phyloP scores from a whole-genome alignment of 2,113 vertebrate genomes.

The Clarias batrachus region DNA sequence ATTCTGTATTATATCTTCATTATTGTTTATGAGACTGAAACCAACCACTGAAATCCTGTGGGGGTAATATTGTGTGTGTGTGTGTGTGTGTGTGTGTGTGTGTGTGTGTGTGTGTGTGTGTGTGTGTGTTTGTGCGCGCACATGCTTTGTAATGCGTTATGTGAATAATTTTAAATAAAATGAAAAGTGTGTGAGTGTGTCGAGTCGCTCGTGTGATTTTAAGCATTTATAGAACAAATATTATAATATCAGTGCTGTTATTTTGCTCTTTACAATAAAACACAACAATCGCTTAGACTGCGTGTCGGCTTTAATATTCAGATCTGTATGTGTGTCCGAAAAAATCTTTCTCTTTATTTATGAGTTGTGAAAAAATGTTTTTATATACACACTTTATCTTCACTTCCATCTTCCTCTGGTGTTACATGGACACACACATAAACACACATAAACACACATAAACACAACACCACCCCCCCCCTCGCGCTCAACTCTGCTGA shows the following conservation, averaged over 20 bases:
- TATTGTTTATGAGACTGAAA: background rate
- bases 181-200: background rate
- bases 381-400: background rate
- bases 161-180: too few relatives aligned
- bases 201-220: background rate
- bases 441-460: background rate
- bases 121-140: background rate
- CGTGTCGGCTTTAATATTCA: background rate
- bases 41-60: background rate
- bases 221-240: background rate
- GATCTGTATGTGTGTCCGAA: background rate
- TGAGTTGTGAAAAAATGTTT: too few relatives aligned
- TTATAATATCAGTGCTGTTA: background rate
- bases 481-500: background rate
- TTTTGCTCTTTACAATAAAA: background rate
- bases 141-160: too few relatives aligned
- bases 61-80: background rate
- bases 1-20: background rate
- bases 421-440: background rate
- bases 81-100: background rate
- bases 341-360: background rate
- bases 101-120: background rate
- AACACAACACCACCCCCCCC: background rate
- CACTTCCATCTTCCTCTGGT: background rate
- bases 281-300: fast-evolving